These are phyloP conservation scores for Cossypha heuglini DNA, from an alignment of 2,797 vertebrate species.

Conservation along the genomic window DNA sequence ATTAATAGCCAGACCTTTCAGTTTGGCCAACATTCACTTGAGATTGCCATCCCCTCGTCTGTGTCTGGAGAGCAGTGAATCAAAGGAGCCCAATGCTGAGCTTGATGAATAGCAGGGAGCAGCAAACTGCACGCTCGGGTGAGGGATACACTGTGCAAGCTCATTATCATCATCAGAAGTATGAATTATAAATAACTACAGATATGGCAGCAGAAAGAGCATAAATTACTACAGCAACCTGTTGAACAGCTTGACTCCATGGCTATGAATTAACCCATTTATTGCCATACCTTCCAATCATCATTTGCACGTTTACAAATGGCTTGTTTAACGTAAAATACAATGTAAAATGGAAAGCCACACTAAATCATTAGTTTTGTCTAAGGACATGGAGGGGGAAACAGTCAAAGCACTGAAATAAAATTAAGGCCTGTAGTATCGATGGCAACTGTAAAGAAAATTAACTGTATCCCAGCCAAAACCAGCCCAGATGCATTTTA, in stretches of 20 bases:
- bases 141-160: background rate
- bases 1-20: background rate
- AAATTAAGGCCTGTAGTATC: fast-evolving
- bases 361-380: fast-evolving
- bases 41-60: background rate
- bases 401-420: background rate
- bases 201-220: background rate
- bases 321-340: background rate
- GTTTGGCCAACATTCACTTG: background rate
- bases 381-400: background rate
- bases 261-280: background rate
- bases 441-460: background rate
- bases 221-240: background rate
- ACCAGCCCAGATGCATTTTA: background rate
- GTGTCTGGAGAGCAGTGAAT: background rate
- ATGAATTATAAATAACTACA: slow-evolving; percentile 31
- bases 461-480: background rate
- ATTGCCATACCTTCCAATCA: background rate
- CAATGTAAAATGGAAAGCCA: background rate
- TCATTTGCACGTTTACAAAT: background rate
- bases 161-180: background rate
- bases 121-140: fast-evolving
- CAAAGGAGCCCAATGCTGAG: background rate
- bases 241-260: background rate
- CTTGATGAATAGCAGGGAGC: background rate